Base-by-base conservation (phyloP, 2,888 invertebrate species). In the Microplitis manilae region DNA sequence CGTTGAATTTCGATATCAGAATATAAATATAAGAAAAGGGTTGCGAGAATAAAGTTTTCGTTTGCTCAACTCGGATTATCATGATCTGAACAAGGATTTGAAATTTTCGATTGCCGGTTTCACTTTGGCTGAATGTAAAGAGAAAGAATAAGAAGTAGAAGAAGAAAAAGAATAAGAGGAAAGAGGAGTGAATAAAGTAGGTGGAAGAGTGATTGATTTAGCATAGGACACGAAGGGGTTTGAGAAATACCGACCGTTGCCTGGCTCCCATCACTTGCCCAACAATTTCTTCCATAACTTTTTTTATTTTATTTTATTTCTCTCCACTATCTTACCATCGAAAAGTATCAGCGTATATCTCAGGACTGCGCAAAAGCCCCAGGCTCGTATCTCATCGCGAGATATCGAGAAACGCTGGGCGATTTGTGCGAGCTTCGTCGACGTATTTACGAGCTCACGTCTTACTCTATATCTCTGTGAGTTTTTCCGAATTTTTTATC, bases 161-260 rank as follows among this genome's bases (percentile, higher is more conserved):
- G 30, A 20, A 20, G 65, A 6, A 65, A 1, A 17, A 17, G 20
- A 17, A 59, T 59, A 62, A 64, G 17, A n/a, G 59, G 62, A 9
- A 6, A 13, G 38, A 71, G 38, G 17, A 50, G 62, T 61, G 68
- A 62, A n/a, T 80, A 81, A 80, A 79, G 81, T 77, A 80, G 79
- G 81, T 80, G 78, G 76, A 78, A 84, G 83, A 85, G 87, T 88
- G 90, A 90, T 90, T 90, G 90, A 90, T 90, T 90, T 90, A 89
- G 89, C 89, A 89, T 90, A 87, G 89, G 88, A 89, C 90, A 87
- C 87, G 87, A 87, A 90, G 89, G 89, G 89, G 87, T 90, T 90
- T 90, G 90, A 90, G 89, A 90, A 90, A 90, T 90, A 90, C 90
- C 87, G 5, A 50, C 9, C 50, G 88, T 87, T 86, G 87, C 85